These are phyloP conservation scores for Amiota communis DNA, from an alignment of 2,888 invertebrate genomes.

Conservation along the genomic window DNA sequence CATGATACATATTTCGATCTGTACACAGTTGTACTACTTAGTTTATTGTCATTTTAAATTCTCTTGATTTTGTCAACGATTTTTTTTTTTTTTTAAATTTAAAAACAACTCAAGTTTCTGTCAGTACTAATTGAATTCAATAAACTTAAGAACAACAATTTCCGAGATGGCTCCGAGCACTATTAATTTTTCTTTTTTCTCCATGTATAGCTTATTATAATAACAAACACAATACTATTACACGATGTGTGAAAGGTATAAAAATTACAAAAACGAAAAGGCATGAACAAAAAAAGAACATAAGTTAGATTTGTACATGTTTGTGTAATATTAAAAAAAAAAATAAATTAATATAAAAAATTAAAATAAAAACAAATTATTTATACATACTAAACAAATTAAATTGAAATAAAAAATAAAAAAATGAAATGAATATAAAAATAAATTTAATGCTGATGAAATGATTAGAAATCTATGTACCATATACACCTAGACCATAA, in stretches of 20 bases:
- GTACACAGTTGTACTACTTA: too few species aligned
- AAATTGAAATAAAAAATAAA: background rate
- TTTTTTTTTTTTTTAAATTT: too few species aligned
- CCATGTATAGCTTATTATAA: background rate
- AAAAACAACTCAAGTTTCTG: too few species aligned
- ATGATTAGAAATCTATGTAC: too few species aligned
- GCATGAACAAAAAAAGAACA: slow-evolving; percentile 34
- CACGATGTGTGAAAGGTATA: background rate
- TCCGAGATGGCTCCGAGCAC: too few species aligned
- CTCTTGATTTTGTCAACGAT: too few species aligned
- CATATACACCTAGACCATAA: too few species aligned
- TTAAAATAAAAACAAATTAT: slow-evolving; percentile 25
- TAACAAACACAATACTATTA: background rate
- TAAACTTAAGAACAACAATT: too few species aligned
- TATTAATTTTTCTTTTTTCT: too few species aligned
- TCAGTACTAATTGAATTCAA: too few species aligned
- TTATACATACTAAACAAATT: slow-evolving; percentile 16
- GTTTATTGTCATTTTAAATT: too few species aligned
- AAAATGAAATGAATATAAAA: slow-evolving; percentile 5
- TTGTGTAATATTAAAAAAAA: slow-evolving; percentile 30
- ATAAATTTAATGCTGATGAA: background rate
- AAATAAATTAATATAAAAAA: slow-evolving; percentile 28
- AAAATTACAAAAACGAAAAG: slow-evolving; percentile 28
- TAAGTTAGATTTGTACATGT: slow-evolving; percentile 38
- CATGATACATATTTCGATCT: too few species aligned